phyloP scores from a whole-genome alignment of 1,140 invertebrate species.

The Zaprionus tsacasi region DNA sequence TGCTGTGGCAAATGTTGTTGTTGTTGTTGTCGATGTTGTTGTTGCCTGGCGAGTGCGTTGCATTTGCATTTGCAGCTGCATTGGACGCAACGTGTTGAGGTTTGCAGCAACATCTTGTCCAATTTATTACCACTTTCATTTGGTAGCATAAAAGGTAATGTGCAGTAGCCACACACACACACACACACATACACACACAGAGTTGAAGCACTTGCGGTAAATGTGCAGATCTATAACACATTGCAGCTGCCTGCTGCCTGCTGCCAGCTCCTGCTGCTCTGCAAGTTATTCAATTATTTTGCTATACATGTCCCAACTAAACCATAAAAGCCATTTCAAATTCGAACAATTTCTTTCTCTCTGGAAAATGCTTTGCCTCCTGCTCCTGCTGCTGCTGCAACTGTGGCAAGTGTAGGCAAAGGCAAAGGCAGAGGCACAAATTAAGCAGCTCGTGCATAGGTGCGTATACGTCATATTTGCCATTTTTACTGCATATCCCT shows the following conservation, averaged over 20 bases:
- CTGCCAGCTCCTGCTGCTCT: conserved; percentile 22
- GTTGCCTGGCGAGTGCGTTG: conserved; percentile 52
- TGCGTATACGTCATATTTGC: conserved; percentile 47
- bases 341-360: background rate
- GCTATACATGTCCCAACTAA: conserved; percentile 14
- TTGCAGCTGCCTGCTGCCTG: conserved; percentile 35
- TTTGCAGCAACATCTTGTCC: conserved; percentile 83
- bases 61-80: conserved; percentile 65
- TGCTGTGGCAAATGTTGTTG: conserved; percentile 23
- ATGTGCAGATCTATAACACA: conserved; percentile 75
- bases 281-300: conserved; percentile 70
- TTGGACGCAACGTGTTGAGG: conserved; percentile 75
- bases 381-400: background rate
- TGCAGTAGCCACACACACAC: conserved; percentile 6
- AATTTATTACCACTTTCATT: conserved; percentile 84
- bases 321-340: conserved; percentile 34
- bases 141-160: conserved; percentile 81
- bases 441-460: conserved; percentile 38
- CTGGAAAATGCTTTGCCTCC: conserved; percentile 1
- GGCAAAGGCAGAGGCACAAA: background rate
- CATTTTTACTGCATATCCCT: conserved; percentile 76
- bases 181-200: conserved; percentile 26
- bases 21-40: conserved; percentile 30
- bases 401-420: background rate
- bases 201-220: conserved; percentile 52